Evolutionary conservation across 53 echinoderm and acorn worm genomes (phyloP).

Genomic region (Patiria pectinifera): DNA sequence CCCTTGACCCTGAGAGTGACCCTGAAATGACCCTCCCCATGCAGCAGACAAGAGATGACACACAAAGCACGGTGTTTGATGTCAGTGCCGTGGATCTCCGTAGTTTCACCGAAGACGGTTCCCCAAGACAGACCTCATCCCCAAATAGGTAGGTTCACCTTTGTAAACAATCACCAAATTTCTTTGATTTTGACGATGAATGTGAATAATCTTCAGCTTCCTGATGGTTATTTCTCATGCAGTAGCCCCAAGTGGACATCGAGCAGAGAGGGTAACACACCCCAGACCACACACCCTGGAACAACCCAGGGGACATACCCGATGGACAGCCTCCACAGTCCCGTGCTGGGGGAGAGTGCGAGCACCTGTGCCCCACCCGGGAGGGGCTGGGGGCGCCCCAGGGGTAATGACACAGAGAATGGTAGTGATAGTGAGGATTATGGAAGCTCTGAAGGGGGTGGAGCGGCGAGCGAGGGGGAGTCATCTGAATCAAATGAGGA

Average conservation of each 20-base stretch:
- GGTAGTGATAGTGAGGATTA: neutral
- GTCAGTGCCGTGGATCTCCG: constrained; percentile 65
- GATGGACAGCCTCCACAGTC: constrained; percentile 75
- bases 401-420: constrained; percentile 7
- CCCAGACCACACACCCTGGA: constrained; percentile 3
- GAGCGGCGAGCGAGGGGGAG: neutral
- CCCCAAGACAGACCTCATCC: constrained; percentile 25
- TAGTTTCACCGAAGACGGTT: constrained; percentile 55
- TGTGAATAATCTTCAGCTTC: neutral
- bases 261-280: constrained; percentile 21
- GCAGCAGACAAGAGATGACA: constrained; percentile 65
- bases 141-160: constrained; percentile 16
- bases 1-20: constrained; percentile 22
- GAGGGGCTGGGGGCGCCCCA: neutral
- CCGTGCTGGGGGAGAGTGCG: constrained; percentile 95
- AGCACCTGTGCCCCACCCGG: constrained; percentile 76
- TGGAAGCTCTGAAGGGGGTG: neutral
- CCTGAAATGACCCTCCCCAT: constrained; percentile 59
- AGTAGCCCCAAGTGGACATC: constrained; percentile 41
- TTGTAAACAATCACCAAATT: neutral
- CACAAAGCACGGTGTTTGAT: constrained; percentile 62
- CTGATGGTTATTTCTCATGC: neutral
- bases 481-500: neutral
- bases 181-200: neutral
- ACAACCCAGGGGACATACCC: constrained; percentile 42